Base-by-base conservation (phyloP, 2,888 invertebrate genomes). In the Erebia epiphron region DNA sequence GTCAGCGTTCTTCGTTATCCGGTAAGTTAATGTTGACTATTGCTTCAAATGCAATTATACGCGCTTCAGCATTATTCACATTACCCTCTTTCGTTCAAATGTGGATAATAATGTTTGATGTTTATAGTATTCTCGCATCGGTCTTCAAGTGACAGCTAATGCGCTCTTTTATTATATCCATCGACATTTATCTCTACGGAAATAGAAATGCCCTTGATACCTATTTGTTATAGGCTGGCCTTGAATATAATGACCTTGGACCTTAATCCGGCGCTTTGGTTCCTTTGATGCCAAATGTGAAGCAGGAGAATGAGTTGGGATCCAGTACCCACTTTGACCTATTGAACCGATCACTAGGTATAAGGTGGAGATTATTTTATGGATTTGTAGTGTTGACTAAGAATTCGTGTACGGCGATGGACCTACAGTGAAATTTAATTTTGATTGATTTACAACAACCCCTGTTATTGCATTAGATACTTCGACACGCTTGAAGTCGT, bases 361-460 rank as follows among this genome's bases (percentile, higher is more conserved):
- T n/a, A 35, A 35, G 7, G 35, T 35, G 35, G 35, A 35, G 35
- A 35, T 35, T 35, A 35, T 35, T 35, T 35, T 35, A 35, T 35
- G 35, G 35, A 35, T 35, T 35, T 35, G 35, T 35, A 35, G 35
- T 5, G 26, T 26, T 26, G 26, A 26, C 26, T 26, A 26, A 0
- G 1, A 5, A 35, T 35, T 35, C 1, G 26, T 26, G 26, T 4
- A 26, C 26, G 26, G 26, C 26, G 26, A 26, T 26, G 26, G 26
- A 26, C 26, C 26, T 26, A 35, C 35, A 35, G 7, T 35, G 35
- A 35, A 46, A 35, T 69, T 69, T 21, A 65, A 41, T 60, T 65
- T 43, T 10, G 58, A 52, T 67, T 67, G 60, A 61, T 70, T 68
- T 46, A 69, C 54, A 69, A n/a, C 50, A 9, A 57, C 58, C n/a